These are phyloP conservation scores for Romanogobio albipinnatus DNA, from an alignment of 2,113 vertebrate species.

Conservation along the genomic window DNA sequence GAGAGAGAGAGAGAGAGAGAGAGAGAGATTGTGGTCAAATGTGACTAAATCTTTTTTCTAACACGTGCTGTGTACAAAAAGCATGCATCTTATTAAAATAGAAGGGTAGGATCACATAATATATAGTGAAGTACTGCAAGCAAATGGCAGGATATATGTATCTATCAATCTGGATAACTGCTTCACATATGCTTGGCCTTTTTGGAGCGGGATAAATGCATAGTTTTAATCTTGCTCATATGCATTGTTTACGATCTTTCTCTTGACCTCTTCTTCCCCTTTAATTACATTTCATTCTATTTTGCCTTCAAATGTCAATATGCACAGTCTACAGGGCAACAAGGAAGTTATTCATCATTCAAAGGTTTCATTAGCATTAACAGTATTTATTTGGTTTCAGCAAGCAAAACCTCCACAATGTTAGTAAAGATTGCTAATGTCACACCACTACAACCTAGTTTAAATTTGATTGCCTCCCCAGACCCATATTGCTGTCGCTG, in stretches of 20 bases:
- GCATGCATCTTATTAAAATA: background rate
- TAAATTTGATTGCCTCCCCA: constrained; percentile 25
- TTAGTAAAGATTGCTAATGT: constrained; percentile 11
- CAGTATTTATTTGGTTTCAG: constrained; percentile 36
- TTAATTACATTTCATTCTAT: constrained; percentile 52
- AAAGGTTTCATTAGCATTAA: constrained; percentile 11
- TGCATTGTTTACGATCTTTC: constrained; percentile 41
- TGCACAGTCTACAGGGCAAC: constrained; percentile 41
- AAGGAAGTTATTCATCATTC: constrained; percentile 36
- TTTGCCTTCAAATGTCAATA: constrained; percentile 51
- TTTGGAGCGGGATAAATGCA: constrained; percentile 15
- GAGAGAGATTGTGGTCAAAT: too few relatives aligned
- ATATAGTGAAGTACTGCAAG: background rate
- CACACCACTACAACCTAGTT: constrained; percentile 19
- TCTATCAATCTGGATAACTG: background rate
- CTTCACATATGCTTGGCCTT: constrained; percentile 3
- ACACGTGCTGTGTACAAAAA: background rate
- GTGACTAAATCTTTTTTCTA: background rate
- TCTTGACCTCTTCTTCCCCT: background rate
- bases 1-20: too few relatives aligned
- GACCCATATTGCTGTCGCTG: constrained; percentile 19
- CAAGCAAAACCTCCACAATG: background rate
- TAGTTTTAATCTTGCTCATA: background rate
- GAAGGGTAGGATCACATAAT: background rate
- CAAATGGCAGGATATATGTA: background rate